These are phyloP conservation scores for Biston stratarius DNA, from an alignment of 2,888 invertebrate genomes.

Conservation along the genomic window DNA sequence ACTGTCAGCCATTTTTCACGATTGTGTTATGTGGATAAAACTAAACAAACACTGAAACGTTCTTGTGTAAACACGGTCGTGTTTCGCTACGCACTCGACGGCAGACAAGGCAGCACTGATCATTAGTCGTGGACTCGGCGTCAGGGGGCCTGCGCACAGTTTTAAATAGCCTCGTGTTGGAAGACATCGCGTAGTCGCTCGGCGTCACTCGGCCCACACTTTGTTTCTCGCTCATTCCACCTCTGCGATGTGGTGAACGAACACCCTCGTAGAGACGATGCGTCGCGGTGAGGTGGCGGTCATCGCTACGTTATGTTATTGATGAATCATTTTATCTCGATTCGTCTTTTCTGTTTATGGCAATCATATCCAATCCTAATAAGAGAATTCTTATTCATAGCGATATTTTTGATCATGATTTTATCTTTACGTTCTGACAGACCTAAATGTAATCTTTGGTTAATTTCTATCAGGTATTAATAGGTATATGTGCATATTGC, in stretches of 20 bases:
- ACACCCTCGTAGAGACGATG: slow-evolving; percentile 45
- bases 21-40: slow-evolving; percentile 67
- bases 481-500: background rate
- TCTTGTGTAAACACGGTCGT: slow-evolving; percentile 81
- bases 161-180: slow-evolving; percentile 86
- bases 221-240: slow-evolving; percentile 85
- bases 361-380: slow-evolving; percentile 57
- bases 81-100: slow-evolving; percentile 75
- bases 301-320: slow-evolving; percentile 69
- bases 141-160: slow-evolving; percentile 85
- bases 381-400: slow-evolving; percentile 63
- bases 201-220: slow-evolving; percentile 83
- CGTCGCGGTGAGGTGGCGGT: slow-evolving; percentile 52
- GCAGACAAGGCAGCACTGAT: slow-evolving; percentile 84
- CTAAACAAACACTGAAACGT: slow-evolving; percentile 84
- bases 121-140: slow-evolving; percentile 84
- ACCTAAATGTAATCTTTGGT: background rate
- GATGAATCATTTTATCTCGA: slow-evolving; percentile 78
- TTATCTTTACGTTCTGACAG: slow-evolving; percentile 15
- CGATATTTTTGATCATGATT: slow-evolving; percentile 57
- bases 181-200: slow-evolving; percentile 71
- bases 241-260: slow-evolving; percentile 54
- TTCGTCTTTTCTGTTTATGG: slow-evolving; percentile 75
- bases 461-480: background rate
- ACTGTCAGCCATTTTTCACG: slow-evolving; percentile 92